Conservation (phyloP, 2,888 invertebrate genomes). For the Trypoxylon attenuatum region DNA sequence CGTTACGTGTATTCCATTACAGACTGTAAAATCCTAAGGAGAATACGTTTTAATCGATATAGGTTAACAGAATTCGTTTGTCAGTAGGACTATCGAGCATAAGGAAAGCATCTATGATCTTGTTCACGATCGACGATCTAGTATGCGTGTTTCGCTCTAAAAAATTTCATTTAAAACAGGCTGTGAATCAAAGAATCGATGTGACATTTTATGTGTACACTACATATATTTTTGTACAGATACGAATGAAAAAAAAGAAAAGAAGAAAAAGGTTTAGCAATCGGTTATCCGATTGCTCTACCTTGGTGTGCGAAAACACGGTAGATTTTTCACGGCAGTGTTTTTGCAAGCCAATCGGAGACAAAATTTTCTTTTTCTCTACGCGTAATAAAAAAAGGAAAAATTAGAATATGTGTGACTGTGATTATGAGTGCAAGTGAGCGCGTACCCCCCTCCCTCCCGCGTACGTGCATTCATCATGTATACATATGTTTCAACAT, state of each 20-base stretch:
- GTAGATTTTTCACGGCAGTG: conserved; percentile 45
- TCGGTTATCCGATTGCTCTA: conserved; percentile 23
- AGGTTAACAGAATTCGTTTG: conserved; percentile 34
- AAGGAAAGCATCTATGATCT: background rate
- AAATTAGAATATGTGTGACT: background rate
- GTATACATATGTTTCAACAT: background rate
- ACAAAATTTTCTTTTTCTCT: conserved; percentile 24
- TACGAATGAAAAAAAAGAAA: no score
- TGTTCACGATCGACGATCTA: conserved; percentile 20
- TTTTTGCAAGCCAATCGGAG: conserved; percentile 14
- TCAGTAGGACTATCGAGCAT: background rate
- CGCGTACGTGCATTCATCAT: conserved; percentile 1
- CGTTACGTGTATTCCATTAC: conserved; percentile 19
- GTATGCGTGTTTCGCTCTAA: conserved; percentile 31
- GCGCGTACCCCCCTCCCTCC: no score
- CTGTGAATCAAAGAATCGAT: conserved; percentile 57
- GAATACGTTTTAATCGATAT: conserved; percentile 2
- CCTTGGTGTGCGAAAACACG: conserved; percentile 22
- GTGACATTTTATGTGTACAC: conserved; percentile 47
- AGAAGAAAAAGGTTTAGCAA: conserved; percentile 12
- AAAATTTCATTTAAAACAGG: conserved; percentile 65
- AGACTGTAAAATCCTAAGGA: conserved; percentile 13
- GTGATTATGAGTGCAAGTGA: background rate
- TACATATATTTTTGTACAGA: conserved; percentile 57
- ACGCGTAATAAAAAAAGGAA: conserved; percentile 17